Conservation (phyloP, 2,888 invertebrate species). For the Drosophila subquinaria region DNA sequence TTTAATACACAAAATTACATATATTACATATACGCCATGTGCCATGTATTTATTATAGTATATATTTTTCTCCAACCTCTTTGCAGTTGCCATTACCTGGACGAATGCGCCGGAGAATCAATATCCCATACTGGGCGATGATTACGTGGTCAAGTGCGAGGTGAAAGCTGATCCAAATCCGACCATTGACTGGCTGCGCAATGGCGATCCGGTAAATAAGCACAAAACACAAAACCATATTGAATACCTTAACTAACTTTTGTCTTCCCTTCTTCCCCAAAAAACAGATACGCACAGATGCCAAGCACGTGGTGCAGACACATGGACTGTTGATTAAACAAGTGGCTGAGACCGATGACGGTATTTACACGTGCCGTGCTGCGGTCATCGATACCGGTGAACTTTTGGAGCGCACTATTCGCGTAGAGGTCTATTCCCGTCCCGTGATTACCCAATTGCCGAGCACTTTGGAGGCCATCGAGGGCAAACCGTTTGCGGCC, state of each 20-base stretch:
- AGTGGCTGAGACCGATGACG: constrained; percentile 93
- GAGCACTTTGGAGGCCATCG: constrained; percentile 89
- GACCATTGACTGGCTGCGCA: constrained; percentile 93
- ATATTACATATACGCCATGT: constrained; percentile 61
- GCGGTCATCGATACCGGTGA: constrained; percentile 93
- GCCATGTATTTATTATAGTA: not conserved
- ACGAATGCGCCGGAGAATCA: constrained; percentile 94
- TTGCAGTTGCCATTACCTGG: constrained; percentile 93
- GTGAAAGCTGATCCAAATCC: constrained; percentile 94
- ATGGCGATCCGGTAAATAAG: constrained; percentile 88
- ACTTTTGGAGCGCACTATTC: constrained; percentile 91
- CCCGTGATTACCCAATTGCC: constrained; percentile 90
- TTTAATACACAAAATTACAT: constrained; percentile 39
- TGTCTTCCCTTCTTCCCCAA: not conserved
- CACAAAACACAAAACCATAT: too few species aligned
- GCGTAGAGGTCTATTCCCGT: constrained; percentile 92
- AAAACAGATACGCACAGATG: constrained; percentile 88
- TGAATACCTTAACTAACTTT: not conserved
- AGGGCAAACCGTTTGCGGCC: constrained; percentile 92
- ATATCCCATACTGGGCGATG: constrained; percentile 91
- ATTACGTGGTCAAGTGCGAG: constrained; percentile 92
- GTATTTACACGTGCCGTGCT: constrained; percentile 94
- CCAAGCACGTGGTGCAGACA: constrained; percentile 90
- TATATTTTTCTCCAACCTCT: constrained; percentile 17
- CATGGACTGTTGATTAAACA: constrained; percentile 92